Evolutionary conservation across 2,797 vertebrate species (phyloP), one percentile per base, ranked within the genome.

Genomic region (Sardinella longiceps): DNA sequence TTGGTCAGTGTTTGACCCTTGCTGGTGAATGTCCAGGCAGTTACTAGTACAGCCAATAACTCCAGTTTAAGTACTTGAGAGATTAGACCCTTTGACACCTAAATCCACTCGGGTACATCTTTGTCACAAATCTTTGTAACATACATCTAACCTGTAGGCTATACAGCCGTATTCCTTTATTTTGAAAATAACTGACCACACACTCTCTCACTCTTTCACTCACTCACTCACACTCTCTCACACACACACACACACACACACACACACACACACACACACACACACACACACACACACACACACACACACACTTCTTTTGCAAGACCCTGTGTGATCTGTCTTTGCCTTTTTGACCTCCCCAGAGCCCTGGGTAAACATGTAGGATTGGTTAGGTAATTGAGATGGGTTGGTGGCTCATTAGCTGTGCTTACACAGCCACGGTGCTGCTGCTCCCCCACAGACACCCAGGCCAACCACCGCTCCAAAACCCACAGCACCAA

Each of bases 391-490:
- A 30, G 28, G 3, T 33, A 70, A 33, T 70, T 70, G 30, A 70
- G 25, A 15, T 70, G 12, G 37, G 63, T 70, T 70, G 63, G 63
- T 70, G 63, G 63, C 63, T 70, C 12, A 70, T 70, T 70, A 70
- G 30, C 63, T 1, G 25, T 63, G 28, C 30, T 63, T 14, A 1
- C 25, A 63, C 28, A 14, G 63, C 63, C 18, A 6, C 63, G 2
- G 12, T 33, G 63, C 28, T 33, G 2, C 30, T 33, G 63, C 28
- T 33, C 63, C 63, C 63, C 30, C 33, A 3, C 33, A 77, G n/a
- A n/a, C n/a, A n/a, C n/a, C n/a, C 70, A 43, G 33, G 70, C 33
- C 39, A 7, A 33, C 70, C 39, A 7, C 70, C 70, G 7, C 5
- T 77, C 33, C 70, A 77, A 20, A 77, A 77, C 18, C 33, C 70